A percentile compares a stretch with the other conserved stretches of the same genome.
Evolutionary conservation across 2,797 vertebrate genomes (phyloP).

Genomic region (Lepidocolaptes lacrymiger): DNA sequence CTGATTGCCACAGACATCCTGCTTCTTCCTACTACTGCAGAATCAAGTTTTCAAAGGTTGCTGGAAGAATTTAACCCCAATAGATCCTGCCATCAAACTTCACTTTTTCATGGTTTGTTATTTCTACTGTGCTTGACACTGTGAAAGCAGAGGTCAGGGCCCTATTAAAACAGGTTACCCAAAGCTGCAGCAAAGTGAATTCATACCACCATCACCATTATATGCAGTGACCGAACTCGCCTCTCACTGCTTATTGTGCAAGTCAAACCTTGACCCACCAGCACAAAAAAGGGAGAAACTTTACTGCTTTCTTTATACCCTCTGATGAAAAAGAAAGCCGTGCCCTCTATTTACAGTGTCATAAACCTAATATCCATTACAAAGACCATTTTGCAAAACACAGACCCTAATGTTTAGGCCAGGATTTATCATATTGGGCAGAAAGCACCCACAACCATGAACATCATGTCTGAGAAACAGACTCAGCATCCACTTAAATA

Average conservation of each 20-base stretch:
- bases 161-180: conserved; percentile 49
- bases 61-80: conserved; percentile 63
- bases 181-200: conserved; percentile 35
- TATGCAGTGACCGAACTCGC: neutral
- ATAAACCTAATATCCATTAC: neutral
- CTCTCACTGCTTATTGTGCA: neutral
- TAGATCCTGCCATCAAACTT: conserved; percentile 17
- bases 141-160: conserved; percentile 56
- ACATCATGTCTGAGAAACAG: neutral
- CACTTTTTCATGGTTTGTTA: conserved; percentile 40
- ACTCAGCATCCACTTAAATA: neutral
- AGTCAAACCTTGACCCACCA: neutral
- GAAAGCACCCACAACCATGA: neutral
- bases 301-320: neutral
- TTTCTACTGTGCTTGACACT: conserved; percentile 44
- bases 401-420: neutral
- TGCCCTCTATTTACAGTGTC: neutral
- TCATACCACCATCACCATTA: neutral
- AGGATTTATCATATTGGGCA: neutral
- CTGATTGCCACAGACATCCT: neutral
- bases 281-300: neutral
- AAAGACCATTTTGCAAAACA: neutral
- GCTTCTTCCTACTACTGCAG: neutral
- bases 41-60: conserved; percentile 46
- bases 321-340: neutral